A percentile compares a stretch with the other conserved stretches of the same genome.
Evolutionary conservation across 2,113 vertebrate genomes (phyloP).

Genomic region (Dicentrarchus labrax): DNA sequence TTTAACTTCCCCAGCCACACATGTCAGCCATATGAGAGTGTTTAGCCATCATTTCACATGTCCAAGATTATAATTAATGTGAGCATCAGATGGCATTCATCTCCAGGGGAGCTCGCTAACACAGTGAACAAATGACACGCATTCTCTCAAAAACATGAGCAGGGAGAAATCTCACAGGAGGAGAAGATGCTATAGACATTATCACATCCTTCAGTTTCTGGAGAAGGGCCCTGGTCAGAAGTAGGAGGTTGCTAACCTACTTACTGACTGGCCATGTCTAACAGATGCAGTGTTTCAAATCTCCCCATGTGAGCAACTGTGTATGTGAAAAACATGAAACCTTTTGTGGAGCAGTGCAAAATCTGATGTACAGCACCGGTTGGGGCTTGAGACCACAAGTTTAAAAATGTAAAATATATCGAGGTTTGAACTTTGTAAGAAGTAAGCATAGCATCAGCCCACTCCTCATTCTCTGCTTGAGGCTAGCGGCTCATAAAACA

Average conservation of each 20-base stretch:
- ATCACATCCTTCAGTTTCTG: conserved; percentile 36
- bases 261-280: conserved; percentile 23
- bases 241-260: conserved; percentile 30
- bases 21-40: conserved; percentile 67
- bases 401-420: too few species aligned
- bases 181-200: conserved; percentile 32
- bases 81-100: conserved; percentile 46
- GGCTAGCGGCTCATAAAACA: not conserved
- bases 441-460: not conserved
- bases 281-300: conserved; percentile 9
- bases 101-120: conserved; percentile 36
- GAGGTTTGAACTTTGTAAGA: not conserved
- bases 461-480: not conserved
- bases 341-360: too few species aligned
- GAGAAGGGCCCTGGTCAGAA: not conserved
- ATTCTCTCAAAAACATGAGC: conserved; percentile 47
- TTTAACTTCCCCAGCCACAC: conserved; percentile 50
- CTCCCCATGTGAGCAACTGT: not conserved
- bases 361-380: too few species aligned
- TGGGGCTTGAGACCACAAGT: too few species aligned
- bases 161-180: conserved; percentile 26
- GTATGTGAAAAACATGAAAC: not conserved
- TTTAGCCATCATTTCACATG: conserved; percentile 59
- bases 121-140: conserved; percentile 49
- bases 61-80: conserved; percentile 55